Conservation (phyloP, 2,113 vertebrate species). For the Lycaon pictus region DNA sequence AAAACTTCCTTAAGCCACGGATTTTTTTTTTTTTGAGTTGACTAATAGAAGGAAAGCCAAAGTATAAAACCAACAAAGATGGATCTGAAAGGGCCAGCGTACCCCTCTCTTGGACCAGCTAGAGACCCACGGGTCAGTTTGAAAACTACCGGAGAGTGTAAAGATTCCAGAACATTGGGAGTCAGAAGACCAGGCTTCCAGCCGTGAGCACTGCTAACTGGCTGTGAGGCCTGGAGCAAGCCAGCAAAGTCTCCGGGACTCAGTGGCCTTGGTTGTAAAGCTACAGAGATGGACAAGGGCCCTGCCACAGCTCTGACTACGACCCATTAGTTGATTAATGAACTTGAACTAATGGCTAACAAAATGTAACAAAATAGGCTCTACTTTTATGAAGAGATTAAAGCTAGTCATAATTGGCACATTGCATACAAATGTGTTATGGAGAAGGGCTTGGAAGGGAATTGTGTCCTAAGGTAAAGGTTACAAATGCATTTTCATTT, state of each 20-base stretch:
- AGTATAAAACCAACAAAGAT: neutral
- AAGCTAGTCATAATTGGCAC: constrained; percentile 18
- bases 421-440: neutral
- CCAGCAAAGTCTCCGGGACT: neutral
- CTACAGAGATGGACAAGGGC: neutral
- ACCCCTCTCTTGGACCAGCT: neutral
- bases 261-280: neutral
- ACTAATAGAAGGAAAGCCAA: neutral
- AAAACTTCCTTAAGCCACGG: neutral
- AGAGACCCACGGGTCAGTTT: neutral
- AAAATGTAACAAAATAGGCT: constrained; percentile 10
- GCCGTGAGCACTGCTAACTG: neutral
- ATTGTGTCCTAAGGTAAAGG: neutral
- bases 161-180: neutral
- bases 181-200: neutral
- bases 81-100: neutral
- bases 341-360: constrained; percentile 59
- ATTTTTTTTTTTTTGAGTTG: neutral
- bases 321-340: constrained; percentile 42
- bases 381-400: constrained; percentile 45
- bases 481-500: neutral
- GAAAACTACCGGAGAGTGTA: neutral
- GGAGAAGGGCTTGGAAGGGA: constrained; percentile 1
- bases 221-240: neutral
- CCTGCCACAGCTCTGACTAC: neutral